These are phyloP conservation scores for Dryobotodes eremita DNA, from an alignment of 2,888 invertebrate genomes.

Conservation along the genomic window DNA sequence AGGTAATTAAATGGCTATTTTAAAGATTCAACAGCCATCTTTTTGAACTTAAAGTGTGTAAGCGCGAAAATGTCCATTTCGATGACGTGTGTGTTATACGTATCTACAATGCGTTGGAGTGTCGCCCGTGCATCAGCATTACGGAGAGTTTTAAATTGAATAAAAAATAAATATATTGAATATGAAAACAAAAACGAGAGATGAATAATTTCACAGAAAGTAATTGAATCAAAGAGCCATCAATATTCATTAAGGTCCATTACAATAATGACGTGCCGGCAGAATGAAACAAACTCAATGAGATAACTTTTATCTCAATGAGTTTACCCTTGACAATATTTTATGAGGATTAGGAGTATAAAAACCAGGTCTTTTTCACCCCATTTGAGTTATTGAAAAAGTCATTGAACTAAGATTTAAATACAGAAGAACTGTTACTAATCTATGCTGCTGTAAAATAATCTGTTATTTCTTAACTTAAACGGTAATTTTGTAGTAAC, in stretches of 20 bases:
- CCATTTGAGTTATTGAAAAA: not conserved
- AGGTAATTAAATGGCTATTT: too few relatives aligned
- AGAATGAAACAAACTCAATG: constrained; percentile 38
- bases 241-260: constrained; percentile 60
- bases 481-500: not conserved
- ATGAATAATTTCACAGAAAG: constrained; percentile 17
- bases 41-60: too few relatives aligned
- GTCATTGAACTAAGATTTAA: not conserved
- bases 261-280: constrained; percentile 47
- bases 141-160: not conserved
- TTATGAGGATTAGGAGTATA: not conserved
- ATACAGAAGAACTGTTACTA: not conserved
- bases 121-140: too few relatives aligned
- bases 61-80: too few relatives aligned
- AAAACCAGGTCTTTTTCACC: not conserved
- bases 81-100: too few relatives aligned
- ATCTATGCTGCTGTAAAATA: not conserved
- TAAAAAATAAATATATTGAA: not conserved
- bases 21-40: too few relatives aligned
- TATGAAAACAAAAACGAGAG: constrained; percentile 20
- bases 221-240: constrained; percentile 54
- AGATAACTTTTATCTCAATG: constrained; percentile 37
- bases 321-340: constrained; percentile 29
- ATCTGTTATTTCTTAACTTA: not conserved
- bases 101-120: too few relatives aligned